phyloP scores from a whole-genome alignment of 2,797 vertebrate genomes.

The Monodelphis domestica region DNA sequence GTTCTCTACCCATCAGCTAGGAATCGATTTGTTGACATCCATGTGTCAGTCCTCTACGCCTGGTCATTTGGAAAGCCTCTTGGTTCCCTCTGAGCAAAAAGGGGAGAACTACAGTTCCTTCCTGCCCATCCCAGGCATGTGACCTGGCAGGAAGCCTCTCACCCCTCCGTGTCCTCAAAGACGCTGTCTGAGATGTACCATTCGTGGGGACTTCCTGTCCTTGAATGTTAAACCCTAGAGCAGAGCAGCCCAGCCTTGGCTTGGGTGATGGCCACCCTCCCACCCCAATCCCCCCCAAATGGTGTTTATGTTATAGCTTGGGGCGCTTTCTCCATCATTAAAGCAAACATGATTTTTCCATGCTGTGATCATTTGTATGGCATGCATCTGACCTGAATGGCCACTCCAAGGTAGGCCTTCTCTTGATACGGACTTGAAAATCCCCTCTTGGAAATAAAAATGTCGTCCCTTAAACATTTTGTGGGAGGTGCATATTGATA shows the following conservation, averaged over 20 bases:
- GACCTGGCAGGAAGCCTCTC: neutral
- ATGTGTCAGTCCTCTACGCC: conserved; percentile 63
- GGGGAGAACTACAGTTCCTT: conserved; percentile 30
- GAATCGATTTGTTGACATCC: conserved; percentile 57
- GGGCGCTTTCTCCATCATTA: conserved; percentile 77
- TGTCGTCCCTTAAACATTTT: rapidly evolving
- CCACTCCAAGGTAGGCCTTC: neutral
- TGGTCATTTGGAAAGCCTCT: conserved; percentile 63
- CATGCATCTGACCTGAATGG: conserved; percentile 10
- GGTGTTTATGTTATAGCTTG: conserved; percentile 67
- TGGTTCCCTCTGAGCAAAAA: conserved; percentile 55
- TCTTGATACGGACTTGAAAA: neutral
- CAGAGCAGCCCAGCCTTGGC: conserved; percentile 22
- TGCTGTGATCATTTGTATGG: neutral
- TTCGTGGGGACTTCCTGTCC: conserved; percentile 29
- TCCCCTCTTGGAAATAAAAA: neutral
- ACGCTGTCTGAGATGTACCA: conserved; percentile 41
- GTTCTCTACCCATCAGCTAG: conserved; percentile 51
- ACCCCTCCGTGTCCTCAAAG: conserved; percentile 53
- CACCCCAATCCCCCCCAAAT: rapidly evolving
- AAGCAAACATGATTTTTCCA: conserved; percentile 73
- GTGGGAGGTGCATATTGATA: rapidly evolving
- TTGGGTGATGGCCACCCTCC: conserved; percentile 32
- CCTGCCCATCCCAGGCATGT: conserved; percentile 37
- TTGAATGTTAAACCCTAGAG: conserved; percentile 24